Evolutionary conservation across 2,888 invertebrate species (phyloP), one percentile per base, ranked within the genome.

Genomic region (Tenthredo distinguenda): DNA sequence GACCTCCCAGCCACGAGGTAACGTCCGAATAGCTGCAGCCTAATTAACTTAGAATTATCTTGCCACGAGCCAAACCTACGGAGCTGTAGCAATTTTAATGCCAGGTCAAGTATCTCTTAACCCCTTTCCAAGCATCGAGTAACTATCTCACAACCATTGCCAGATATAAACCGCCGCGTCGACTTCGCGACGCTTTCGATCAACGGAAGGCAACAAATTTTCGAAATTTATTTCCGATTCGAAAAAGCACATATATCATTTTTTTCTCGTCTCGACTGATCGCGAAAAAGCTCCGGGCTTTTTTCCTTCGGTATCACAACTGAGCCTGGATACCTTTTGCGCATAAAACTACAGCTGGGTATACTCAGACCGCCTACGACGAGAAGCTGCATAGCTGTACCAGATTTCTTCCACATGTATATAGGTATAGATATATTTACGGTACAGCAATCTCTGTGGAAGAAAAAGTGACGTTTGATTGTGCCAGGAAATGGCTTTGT

Each of bases 21-120:
- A 31, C n/a, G 18, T 55, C n/a, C n/a, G n/a, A 55, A 55, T 55
- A n/a, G 15, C 34, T 26, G 6, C 68, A 71, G 21, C 26, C 37
- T 71, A n/a, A 71, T 71, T 71, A 21, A 37, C 71, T 34, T 37
- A 34, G 34, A 71, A 71, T 34, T 37, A 71, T 71, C 34, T 62
- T 62, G 26, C 26, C 62, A 21, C 7, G 62, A 62, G 12, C 62
- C 62, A 34, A 71, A 37, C 37, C 71, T 71, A 31, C 71, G 71
- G 18, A 37, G 71, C 15, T 31, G 9, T 0, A 71, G 71, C 18
- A 15, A 26, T 37, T 71, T 71, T 71, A 71, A 71, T 71, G 21
- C 26, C 47, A 76, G 76, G 76, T 76, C 76, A 76, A 76, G 40
- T 76, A 43, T 47, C 43, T 43, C 76, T 76, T 76, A 76, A 76